Evolutionary conservation across 2,797 vertebrate species (phyloP), one percentile per base, ranked within the genome.

Genomic region (Acrossocheilus fasciatus): DNA sequence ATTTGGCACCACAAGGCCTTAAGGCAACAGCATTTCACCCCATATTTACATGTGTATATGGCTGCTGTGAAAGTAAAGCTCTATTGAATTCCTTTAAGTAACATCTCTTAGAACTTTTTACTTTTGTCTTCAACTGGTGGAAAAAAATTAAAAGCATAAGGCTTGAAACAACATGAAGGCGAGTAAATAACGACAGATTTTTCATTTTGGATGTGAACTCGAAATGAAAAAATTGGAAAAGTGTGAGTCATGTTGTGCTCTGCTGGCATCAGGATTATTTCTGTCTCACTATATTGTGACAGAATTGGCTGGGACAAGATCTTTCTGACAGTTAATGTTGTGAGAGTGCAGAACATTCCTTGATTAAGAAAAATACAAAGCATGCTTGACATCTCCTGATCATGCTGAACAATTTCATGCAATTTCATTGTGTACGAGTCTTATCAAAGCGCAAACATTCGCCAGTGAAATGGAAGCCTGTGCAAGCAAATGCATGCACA

Each of bases 401-500:
- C 81, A 41, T 59, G 66, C 50, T 34, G 12, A 79, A 59, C 15
- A 79, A 85, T 85, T 70, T 70, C 52, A 85, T n/a, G 36, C 50
- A 72, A 64, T 86, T 66, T 30, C 4, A 34, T 83, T 76, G 84
- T 54, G 59, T 76, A 64, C 30, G 20, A 68, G 41, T 14, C 68
- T 64, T 85, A 54, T 85, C 69, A 36, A 74, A 52, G 74, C 47
- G 20, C 18, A 88, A 78, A 74, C 54, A 73, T 57, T 81, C 17
- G 23, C 17, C 23, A 82, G 39, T 41, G 64, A 66, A 69, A 84
- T 70, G 34, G 62, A 88, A 85, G 66, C 50, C 64, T 70, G 1
- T 36, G n/a, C 20, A 79, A 54, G 64, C 36, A 34, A 70, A 43
- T 10, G 36, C 52, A 87, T 83, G 39, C 52, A 82, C 79, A 73